Evolutionary conservation across 35 echinoderm and acorn worm species (phyloP), one percentile per base, ranked within the genome.

Genomic region (Strongylocentrotus purpuratus): DNA sequence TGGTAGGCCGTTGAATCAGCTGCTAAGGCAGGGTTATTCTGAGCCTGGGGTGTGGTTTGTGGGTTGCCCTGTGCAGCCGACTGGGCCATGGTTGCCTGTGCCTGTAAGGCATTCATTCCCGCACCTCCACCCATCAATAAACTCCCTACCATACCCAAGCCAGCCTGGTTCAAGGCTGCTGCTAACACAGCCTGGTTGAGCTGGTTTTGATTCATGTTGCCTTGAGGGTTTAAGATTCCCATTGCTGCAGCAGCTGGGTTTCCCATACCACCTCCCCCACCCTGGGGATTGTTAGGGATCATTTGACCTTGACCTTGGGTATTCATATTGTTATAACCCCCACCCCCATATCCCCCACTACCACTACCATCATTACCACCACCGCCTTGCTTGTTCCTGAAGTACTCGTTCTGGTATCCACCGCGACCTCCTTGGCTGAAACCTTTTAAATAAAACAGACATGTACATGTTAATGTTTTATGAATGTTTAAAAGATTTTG

Each of bases 131-230:
- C 91, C 91, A 93, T 93, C n/a, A 93, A 31, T 12, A 93, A 15
- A 46, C 91, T 93, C 46, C 91, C 91, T 31, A 93, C 48, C 91
- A 93, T 93, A 50, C 91, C 91, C 15, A 93, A 46, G 11, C 91
- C 91, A 32, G 91, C 91, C 48, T 93, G 91, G 47, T 58, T 93
- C 46, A 93, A 45, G 91, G 91, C 91, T 11, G 91, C 91, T 2
- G 91, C 91, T 10, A 93, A 45, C 91, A 93, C 48, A 14, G 91
- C 91, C 46, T 93, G 91, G 48, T 93, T 93, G 46, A 93, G 91
- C 48, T 93, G 91, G 48, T 93, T 93, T 48, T 93, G 91, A 47
- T 93, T 93, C 91, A 93, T 93, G 48, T 58, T 58, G n/a, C 46
- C 91, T 33, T 46, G 33, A 2, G 32, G 87, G 33, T 46, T 46